A percentile compares a stretch with the other conserved stretches of the same genome.
Evolutionary conservation across 2,113 vertebrate species (phyloP).

Genomic region (Shinisaurus crocodilurus): DNA sequence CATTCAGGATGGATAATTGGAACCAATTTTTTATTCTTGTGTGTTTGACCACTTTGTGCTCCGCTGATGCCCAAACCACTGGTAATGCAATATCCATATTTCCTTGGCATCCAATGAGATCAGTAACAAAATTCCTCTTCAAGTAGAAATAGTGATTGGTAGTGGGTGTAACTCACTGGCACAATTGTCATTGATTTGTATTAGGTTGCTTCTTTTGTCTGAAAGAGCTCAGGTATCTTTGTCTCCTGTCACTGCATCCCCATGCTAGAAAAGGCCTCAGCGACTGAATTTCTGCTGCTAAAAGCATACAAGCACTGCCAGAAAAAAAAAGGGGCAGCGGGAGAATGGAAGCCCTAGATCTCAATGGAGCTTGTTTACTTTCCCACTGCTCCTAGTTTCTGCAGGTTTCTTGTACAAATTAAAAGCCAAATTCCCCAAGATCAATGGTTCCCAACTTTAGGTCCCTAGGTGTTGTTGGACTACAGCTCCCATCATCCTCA

Average conservation of each 20-base stretch:
- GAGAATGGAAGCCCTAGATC: not conserved
- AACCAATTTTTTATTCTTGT: conserved; percentile 54
- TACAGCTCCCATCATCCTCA: not conserved
- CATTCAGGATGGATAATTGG: conserved; percentile 66
- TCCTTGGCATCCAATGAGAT: not conserved
- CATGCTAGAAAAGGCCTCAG: not conserved
- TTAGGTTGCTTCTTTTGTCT: not conserved
- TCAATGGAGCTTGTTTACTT: not conserved
- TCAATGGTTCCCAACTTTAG: not conserved
- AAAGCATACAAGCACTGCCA: not conserved
- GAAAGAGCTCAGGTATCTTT: not conserved
- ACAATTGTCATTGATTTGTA: not conserved
- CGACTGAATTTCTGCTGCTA: not conserved
- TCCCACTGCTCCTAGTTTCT: not conserved
- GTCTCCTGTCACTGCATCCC: not conserved
- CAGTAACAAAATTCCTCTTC: fast-evolving
- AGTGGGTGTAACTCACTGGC: not conserved
- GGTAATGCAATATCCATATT: conserved; percentile 67
- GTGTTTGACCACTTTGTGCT: conserved; percentile 41
- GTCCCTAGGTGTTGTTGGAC: not conserved
- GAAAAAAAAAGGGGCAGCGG: not conserved
- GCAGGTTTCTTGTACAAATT: not conserved
- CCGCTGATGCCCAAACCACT: conserved; percentile 59
- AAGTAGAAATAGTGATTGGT: not conserved
- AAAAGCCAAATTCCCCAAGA: not conserved